These are phyloP conservation scores for Nomada lathburiana DNA, from an alignment of 2,888 invertebrate genomes.

Conservation along the genomic window DNA sequence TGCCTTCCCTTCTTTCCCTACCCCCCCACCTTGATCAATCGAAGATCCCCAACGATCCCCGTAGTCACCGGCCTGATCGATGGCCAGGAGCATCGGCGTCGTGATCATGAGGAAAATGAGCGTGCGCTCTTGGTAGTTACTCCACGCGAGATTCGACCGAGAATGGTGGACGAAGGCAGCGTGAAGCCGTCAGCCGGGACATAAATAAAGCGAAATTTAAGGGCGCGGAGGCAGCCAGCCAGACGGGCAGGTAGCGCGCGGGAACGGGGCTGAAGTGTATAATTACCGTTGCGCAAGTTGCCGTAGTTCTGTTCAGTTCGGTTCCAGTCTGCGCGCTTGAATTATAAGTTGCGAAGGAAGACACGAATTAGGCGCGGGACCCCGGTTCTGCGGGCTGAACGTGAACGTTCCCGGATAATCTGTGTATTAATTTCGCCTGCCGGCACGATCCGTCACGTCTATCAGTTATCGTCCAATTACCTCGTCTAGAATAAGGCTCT, in stretches of 20 bases:
- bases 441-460: constrained; percentile 42
- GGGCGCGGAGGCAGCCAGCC: constrained; percentile 75
- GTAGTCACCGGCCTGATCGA: too few relatives aligned
- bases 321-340: constrained; percentile 84
- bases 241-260: constrained; percentile 64
- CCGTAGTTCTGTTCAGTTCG: constrained; percentile 81
- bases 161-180: constrained; percentile 57
- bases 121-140: constrained; percentile 6
- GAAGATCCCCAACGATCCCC: too few relatives aligned
- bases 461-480: constrained; percentile 65
- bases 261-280: constrained; percentile 80
- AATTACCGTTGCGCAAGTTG: constrained; percentile 84
- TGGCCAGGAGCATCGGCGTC: neutral
- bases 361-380: constrained; percentile 81
- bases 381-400: constrained; percentile 44
- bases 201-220: constrained; percentile 84
- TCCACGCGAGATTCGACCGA: constrained; percentile 55
- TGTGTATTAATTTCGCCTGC: constrained; percentile 68
- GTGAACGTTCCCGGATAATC: constrained; percentile 64
- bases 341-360: constrained; percentile 84
- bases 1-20: too few relatives aligned
- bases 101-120: constrained; percentile 19
- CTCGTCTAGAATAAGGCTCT: constrained; percentile 47
- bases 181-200: constrained; percentile 63
- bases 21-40: too few relatives aligned